Percentiles rank a stretch among this genome's conserved stretches.
phyloP scores from a whole-genome alignment of 2,797 vertebrate genomes.

The Anomalospiza imberbis region DNA sequence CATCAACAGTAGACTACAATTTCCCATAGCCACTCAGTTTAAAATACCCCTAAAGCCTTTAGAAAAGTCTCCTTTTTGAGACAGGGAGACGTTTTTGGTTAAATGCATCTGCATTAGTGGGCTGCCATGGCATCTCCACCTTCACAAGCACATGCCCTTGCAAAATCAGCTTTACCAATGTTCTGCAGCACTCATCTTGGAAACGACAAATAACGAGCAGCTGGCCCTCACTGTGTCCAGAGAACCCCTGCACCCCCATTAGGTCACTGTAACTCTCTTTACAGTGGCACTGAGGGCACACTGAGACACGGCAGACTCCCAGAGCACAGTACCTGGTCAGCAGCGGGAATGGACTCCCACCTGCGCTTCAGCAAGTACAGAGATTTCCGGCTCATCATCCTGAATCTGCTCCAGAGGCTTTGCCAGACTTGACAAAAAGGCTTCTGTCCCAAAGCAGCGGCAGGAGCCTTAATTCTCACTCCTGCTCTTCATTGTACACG shows the following conservation, averaged over 20 bases:
- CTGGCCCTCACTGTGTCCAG: not conserved
- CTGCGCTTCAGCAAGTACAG: slow-evolving; percentile 63
- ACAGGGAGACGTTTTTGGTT: not conserved
- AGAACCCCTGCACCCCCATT: not conserved
- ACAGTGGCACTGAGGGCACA: not conserved
- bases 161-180: not conserved
- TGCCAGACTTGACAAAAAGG: not conserved
- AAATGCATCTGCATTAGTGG: not conserved
- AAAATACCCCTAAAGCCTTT: not conserved
- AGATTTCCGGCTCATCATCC: slow-evolving; percentile 62
- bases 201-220: not conserved
- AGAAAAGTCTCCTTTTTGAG: not conserved
- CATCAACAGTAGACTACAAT: not conserved
- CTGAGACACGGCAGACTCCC: not conserved
- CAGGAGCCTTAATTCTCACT: slow-evolving; percentile 10
- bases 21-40: not conserved
- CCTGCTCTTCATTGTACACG: not conserved
- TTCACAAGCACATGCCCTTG: not conserved
- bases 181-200: not conserved
- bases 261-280: not conserved
- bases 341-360: slow-evolving; percentile 65
- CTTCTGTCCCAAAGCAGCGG: not conserved
- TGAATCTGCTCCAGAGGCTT: not conserved
- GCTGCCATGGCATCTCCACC: not conserved
- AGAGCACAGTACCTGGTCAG: slow-evolving; percentile 62